Evolutionary conservation across 2,888 invertebrate species (phyloP), one percentile per base, ranked within the genome.

Genomic region (Cyclophora punctaria): DNA sequence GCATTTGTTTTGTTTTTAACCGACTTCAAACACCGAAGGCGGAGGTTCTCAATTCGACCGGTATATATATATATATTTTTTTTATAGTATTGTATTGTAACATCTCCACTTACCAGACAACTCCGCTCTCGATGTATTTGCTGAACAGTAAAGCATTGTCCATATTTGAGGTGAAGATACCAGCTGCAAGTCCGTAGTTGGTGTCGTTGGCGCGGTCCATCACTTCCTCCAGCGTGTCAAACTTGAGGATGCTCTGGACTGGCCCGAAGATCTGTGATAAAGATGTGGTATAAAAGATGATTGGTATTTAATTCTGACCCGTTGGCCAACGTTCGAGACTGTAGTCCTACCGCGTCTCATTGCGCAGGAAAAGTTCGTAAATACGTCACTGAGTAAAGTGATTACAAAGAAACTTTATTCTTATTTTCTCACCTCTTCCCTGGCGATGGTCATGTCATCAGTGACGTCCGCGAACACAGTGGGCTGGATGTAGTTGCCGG

Each of bases 221-320:
- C 1, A 93, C 95, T 78, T 97, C 97, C 2, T 93, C 93, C 45
- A 95, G 69, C 1, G 91, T 91, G 43, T 93, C 92, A 67, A 96
- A 97, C 77, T 95, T 95, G 42, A 96, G 83, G 63, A 97, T 95
- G 49, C 92, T 92, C 79, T 96, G 96, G 1, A 97, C 97, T 0
- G 97, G 97, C 0, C 97, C 97, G 73, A 97, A 97, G 62, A 97
- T 97, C 95, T 95, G 62, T 5, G 33, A 44, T 3, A 20, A 44
- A 44, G 1, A 44, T 34, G 33, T 6, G 20, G 4, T 7, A 42
- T 7, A 2, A 7, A 43, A 20, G 20, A 20, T 20, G 20, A 20
- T 20, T 20, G 20, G 20, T 20, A 20, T 20, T 20, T 20, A 20
- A 20, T 20, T 20, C 20, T 20, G 20, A 20, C 20, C 20, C 20